Base-by-base conservation (phyloP, 2,888 invertebrate species). In the Euzetes globulus region DNA sequence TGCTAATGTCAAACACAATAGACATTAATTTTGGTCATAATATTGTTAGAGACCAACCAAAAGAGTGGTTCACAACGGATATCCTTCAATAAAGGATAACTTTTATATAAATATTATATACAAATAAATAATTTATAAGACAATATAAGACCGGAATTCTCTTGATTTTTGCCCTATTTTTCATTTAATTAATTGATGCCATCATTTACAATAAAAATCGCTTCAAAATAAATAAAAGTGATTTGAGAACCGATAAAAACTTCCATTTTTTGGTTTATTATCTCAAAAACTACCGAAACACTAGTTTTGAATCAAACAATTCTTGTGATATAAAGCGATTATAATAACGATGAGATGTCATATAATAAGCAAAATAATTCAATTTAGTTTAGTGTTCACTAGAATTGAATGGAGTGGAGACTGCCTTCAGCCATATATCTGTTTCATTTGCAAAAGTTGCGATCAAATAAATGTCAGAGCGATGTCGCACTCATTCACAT, bases 21-120 rank as follows among this genome's bases (percentile, higher is more conserved):
- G 63, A 29, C 63, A 63, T 63, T 63, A 29, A 63, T 63, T 63
- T 63, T 63, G 63, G 63, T 6, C 37, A 52, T 52, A 52, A 52
- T 52, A n/a, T 19, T 52, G 19, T 22, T 52, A 22, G 19, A 22
- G 52, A 52, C 22, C 1, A 55, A 22, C n/a, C 55, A 25, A 55
- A 22, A 25, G 25, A 19, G 13, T 13, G 13, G 63, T 37, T 63
- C 37, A 33, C 29, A 63, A 19, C 63, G 63, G 63, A 63, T 63
- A 33, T 63, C 63, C 63, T 15, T 33, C 37, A 63, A 63, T 63
- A 63, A 63, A 63, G 19, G 19, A 63, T 37, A 33, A 33, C 33
- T 37, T 33, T 63, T 37, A 33, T n/a, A 55, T 19, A 55, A 19
- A n/a, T n/a, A n/a, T n/a, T n/a, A n/a, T n/a, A n/a, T n/a, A n/a